These are phyloP conservation scores for Diabrotica balteata DNA, from an alignment of 2,888 invertebrate species.

Conservation along the genomic window DNA sequence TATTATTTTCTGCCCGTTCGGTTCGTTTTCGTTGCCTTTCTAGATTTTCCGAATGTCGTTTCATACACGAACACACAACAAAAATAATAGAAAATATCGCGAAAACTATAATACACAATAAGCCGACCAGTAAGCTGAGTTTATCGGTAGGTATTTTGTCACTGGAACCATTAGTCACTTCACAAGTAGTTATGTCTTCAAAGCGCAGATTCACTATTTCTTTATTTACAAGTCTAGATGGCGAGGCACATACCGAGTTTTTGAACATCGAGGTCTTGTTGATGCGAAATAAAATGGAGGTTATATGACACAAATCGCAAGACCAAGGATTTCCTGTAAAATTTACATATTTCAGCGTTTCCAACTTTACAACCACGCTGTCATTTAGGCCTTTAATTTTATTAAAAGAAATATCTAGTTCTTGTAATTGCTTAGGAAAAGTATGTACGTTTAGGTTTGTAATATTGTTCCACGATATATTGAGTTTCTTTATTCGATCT, in stretches of 20 bases:
- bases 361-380: conserved; percentile 65
- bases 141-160: conserved; percentile 55
- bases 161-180: conserved; percentile 61
- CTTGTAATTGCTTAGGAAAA: conserved; percentile 67
- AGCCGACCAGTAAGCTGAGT: conserved; percentile 64
- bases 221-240: conserved; percentile 64
- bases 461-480: conserved; percentile 77
- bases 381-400: conserved; percentile 70
- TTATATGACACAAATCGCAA: conserved; percentile 72
- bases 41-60: conserved; percentile 71
- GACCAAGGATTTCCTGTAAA: conserved; percentile 73
- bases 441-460: conserved; percentile 65
- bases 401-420: conserved; percentile 78
- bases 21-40: conserved; percentile 51
- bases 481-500: conserved; percentile 69
- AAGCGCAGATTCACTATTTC: conserved; percentile 55
- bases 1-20: conserved; percentile 46
- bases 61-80: conserved; percentile 70
- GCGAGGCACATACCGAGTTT: conserved; percentile 67
- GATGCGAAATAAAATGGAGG: conserved; percentile 65
- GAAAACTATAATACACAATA: conserved; percentile 60
- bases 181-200: conserved; percentile 60
- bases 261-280: conserved; percentile 65
- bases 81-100: conserved; percentile 61
- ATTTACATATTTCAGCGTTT: conserved; percentile 64